These are phyloP conservation scores for Trichonephila clavata DNA, from an alignment of 1,140 invertebrate genomes.

Conservation along the genomic window DNA sequence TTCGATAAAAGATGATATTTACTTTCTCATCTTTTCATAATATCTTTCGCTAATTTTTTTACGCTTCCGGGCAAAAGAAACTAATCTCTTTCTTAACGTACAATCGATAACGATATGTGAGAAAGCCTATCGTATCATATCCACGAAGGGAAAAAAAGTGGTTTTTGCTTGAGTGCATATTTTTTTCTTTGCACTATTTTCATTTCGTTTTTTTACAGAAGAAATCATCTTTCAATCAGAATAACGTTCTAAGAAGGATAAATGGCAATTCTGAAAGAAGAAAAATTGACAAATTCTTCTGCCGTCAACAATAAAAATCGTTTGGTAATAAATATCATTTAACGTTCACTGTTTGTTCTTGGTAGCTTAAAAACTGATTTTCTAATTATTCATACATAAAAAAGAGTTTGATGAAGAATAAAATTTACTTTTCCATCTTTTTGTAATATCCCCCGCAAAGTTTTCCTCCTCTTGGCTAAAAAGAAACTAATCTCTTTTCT, in stretches of 20 bases:
- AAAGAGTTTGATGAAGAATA: background rate
- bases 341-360: background rate
- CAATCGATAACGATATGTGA: conserved; percentile 26
- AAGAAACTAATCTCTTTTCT: no score
- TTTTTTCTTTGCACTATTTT: conserved; percentile 18
- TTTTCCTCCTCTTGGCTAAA: no score
- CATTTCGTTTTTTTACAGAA: background rate
- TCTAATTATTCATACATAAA: background rate
- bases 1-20: conserved; percentile 41
- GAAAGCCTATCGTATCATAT: conserved; percentile 1
- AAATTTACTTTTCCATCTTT: background rate
- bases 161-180: conserved; percentile 22
- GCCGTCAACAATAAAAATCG: background rate
- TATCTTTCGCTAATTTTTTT: conserved; percentile 4
- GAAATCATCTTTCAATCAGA: conserved; percentile 53
- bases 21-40: conserved; percentile 37
- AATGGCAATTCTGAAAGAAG: background rate
- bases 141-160: background rate
- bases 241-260: background rate
- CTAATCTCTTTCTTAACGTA: conserved; percentile 32
- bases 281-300: conserved; percentile 4
- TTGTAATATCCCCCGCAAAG: no score
- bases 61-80: background rate
- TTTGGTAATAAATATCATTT: background rate
- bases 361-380: background rate